Evolutionary conservation across 2,113 vertebrate genomes (phyloP).

Genomic region (Alligator sinensis): DNA sequence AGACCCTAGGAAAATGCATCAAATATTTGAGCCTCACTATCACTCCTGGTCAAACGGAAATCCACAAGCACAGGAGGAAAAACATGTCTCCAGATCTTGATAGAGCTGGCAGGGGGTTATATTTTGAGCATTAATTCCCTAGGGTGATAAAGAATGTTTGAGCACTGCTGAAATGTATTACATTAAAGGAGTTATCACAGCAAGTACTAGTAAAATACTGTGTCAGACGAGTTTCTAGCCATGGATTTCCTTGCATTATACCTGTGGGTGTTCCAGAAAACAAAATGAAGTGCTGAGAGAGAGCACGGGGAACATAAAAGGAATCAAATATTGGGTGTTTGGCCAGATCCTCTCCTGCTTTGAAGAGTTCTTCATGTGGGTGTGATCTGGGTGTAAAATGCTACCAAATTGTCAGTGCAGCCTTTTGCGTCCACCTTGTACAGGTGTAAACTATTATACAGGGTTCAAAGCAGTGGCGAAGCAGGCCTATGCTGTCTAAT

Average conservation of each 20-base stretch:
- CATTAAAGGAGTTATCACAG: slow-evolving; percentile 29
- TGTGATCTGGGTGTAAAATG: slow-evolving; percentile 43
- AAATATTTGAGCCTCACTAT: background rate
- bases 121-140: slow-evolving; percentile 52
- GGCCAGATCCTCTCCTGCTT: background rate
- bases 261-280: slow-evolving; percentile 54
- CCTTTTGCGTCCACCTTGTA: background rate
- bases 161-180: slow-evolving; percentile 47
- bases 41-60: background rate
- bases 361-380: background rate
- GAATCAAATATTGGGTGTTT: slow-evolving; percentile 39
- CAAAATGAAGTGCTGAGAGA: slow-evolving; percentile 61
- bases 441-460: slow-evolving; percentile 54
- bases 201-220: slow-evolving; percentile 9
- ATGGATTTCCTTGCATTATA: slow-evolving; percentile 31
- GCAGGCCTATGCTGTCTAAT: slow-evolving; percentile 61
- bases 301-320: slow-evolving; percentile 5
- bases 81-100: background rate
- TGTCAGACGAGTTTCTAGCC: background rate
- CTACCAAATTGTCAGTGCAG: slow-evolving; percentile 1
- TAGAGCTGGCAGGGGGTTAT: slow-evolving; percentile 30
- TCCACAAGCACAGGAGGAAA: background rate
- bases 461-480: slow-evolving; percentile 31
- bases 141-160: slow-evolving; percentile 27
- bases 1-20: background rate